Evolutionary conservation across 2,113 vertebrate genomes (phyloP), one percentile per base, ranked within the genome.

Genomic region (Laticauda laticaudata): DNA sequence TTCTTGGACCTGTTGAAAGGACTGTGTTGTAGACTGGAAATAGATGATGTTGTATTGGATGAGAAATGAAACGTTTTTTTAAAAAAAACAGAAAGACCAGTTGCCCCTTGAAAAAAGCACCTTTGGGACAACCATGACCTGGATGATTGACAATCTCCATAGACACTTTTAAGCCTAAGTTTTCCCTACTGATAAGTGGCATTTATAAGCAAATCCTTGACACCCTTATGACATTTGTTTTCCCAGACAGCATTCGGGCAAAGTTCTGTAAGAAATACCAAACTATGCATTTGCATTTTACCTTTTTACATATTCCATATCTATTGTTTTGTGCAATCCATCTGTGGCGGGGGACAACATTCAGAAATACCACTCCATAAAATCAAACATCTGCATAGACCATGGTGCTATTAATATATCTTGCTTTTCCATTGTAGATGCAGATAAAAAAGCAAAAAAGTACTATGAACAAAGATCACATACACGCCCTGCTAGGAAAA

Each of bases 231-330:
- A 88, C 93, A 90, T 12, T 88, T 91, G 48, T 53, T 91, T 94
- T 96, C 93, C 20, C 93, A 93, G 94, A 88, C 12, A 88, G 91
- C 87, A 95, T 1, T 93, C 51, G n/a, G 1, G 43, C 55, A 85
- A 94, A 56, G 53, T 29, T 57, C 90, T 91, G 5, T 55, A 91
- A 29, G 39, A 86, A 91, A 45, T 55, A 43, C 69, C 34, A 56
- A 86, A 1, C 18, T 20, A 56, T 45, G 18, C 18, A n/a, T 87
- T 29, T 69, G 5, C 12, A 43, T 87, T 21, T 53, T 20, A 87
- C 39, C 57, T 61, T 51, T n/a, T 29, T 15, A 26, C 45, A 92
- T 39, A 39, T 75, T 39, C 69, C 69, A 54, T 48, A 86, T 45
- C 8, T 45, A 45, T 39, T 8, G n/a, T 61, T n/a, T 48, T 87